These are phyloP conservation scores for Heliornis fulica DNA, from an alignment of 2,113 vertebrate genomes.

Conservation along the genomic window DNA sequence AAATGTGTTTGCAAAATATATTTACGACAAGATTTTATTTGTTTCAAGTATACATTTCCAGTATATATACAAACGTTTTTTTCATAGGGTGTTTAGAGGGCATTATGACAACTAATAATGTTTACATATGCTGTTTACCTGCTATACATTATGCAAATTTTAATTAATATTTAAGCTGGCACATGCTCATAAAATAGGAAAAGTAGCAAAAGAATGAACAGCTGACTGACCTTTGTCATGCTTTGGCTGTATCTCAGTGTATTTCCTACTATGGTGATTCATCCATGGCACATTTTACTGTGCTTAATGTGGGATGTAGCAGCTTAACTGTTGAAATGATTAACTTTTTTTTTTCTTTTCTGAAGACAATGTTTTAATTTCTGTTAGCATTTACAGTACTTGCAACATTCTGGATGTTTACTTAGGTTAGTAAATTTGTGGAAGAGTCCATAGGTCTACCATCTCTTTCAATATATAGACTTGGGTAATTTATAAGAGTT, in stretches of 20 bases:
- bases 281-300: background rate
- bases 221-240: background rate
- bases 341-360: background rate
- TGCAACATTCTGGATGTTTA: background rate
- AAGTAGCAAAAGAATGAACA: background rate
- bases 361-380: background rate
- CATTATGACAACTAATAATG: background rate
- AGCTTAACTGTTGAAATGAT: background rate
- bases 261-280: background rate
- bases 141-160: background rate
- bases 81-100: background rate
- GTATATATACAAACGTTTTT: background rate
- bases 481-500: background rate
- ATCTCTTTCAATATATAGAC: background rate
- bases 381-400: background rate
- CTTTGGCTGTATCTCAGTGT: background rate
- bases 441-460: background rate
- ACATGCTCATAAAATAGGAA: background rate
- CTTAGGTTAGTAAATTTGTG: background rate
- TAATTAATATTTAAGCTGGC: background rate
- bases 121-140: background rate
- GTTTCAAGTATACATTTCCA: background rate
- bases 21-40: background rate
- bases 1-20: background rate
- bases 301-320: background rate